Percentiles rank a stretch among this genome's conserved stretches.
These are phyloP conservation scores for Tinamus guttatus DNA, from an alignment of 2,113 vertebrate genomes.

Conservation along the genomic window DNA sequence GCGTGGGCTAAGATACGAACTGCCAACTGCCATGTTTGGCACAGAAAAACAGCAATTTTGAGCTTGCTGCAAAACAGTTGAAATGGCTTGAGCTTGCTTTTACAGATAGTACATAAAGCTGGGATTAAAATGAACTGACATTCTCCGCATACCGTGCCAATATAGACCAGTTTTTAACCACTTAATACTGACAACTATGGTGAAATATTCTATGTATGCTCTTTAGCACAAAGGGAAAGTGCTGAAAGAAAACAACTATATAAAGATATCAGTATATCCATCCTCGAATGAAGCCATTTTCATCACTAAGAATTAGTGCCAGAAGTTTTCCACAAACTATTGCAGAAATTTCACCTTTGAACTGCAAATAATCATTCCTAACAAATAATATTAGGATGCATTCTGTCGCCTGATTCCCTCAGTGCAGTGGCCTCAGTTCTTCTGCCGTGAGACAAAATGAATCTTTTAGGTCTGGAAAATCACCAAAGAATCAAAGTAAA, in stretches of 20 bases:
- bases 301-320: not conserved
- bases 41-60: not conserved
- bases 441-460: not conserved
- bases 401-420: fast-evolving
- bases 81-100: not conserved
- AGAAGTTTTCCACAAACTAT: not conserved
- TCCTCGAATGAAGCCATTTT: not conserved
- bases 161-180: not conserved
- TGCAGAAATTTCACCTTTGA: not conserved
- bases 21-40: constrained; percentile 5
- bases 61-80: not conserved
- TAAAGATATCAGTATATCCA: not conserved
- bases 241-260: not conserved
- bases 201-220: not conserved
- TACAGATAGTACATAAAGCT: not conserved
- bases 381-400: not conserved
- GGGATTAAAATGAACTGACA: not conserved
- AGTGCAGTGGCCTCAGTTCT: fast-evolving
- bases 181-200: not conserved
- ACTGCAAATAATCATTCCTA: not conserved
- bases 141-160: constrained; percentile 9
- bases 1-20: not conserved
- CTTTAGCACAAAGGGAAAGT: not conserved
- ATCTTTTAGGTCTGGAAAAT: not conserved
- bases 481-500: not conserved